These are phyloP conservation scores for Camponotus pennsylvanicus DNA, from an alignment of 1,140 invertebrate species.

Conservation along the genomic window DNA sequence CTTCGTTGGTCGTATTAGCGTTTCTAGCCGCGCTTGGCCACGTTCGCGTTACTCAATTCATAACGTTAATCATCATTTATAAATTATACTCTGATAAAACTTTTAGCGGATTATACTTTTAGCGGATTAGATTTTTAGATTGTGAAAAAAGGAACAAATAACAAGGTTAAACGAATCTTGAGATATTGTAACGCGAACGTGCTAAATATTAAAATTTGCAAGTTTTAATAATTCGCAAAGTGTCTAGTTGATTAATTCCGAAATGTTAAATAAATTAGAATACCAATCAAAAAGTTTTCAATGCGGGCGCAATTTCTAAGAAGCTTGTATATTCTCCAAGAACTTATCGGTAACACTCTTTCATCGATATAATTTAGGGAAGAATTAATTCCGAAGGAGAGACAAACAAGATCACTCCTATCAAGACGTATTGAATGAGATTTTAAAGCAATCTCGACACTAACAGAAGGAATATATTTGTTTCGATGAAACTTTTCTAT, in stretches of 20 bases:
- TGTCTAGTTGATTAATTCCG: conserved; percentile 12
- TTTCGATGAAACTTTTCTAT: background rate
- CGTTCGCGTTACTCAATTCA: background rate
- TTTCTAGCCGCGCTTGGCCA: background rate
- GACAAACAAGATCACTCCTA: background rate
- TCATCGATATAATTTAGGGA: background rate
- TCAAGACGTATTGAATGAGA: background rate
- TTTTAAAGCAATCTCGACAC: background rate
- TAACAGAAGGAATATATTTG: conserved; percentile 8
- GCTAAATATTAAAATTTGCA: background rate
- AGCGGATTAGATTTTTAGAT: background rate
- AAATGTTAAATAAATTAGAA: conserved; percentile 35
- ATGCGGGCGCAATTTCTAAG: background rate
- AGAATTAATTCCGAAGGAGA: background rate
- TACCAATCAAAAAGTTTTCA: conserved; percentile 3
- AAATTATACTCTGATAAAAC: background rate
- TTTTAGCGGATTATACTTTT: background rate
- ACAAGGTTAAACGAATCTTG: conserved; percentile 16
- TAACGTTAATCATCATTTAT: background rate
- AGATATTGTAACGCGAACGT: background rate
- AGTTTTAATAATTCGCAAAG: conserved; percentile 9
- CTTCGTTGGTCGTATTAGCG: background rate
- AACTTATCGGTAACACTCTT: background rate
- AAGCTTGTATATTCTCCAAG: background rate
- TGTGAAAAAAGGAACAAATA: background rate